phyloP scores from a whole-genome alignment of 1,140 invertebrate species.

The Ptiloglossa arizonensis region DNA sequence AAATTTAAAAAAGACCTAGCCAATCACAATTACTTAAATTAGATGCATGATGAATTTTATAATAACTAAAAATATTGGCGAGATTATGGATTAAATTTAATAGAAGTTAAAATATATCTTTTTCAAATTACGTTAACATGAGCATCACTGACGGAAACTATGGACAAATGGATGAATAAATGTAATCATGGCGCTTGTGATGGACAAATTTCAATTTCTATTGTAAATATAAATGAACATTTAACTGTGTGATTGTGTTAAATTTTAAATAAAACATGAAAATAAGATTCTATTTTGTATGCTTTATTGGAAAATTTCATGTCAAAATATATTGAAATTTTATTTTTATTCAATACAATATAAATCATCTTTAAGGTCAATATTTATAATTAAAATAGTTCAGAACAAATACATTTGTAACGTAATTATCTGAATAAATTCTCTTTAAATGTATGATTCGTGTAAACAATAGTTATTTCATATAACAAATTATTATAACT shows the following conservation, averaged over 20 bases:
- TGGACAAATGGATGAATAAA: neutral
- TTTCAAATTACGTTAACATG: neutral
- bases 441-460: too few relatives aligned
- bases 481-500: too few relatives aligned
- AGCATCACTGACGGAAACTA: conserved; percentile 4
- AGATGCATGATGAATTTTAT: too few relatives aligned
- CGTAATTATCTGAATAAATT: too few relatives aligned
- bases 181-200: neutral
- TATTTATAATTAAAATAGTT: too few relatives aligned
- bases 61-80: neutral
- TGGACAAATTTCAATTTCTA: neutral
- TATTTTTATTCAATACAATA: too few relatives aligned
- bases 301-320: too few relatives aligned
- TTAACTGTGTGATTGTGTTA: neutral
- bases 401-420: too few relatives aligned
- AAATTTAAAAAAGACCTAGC: neutral
- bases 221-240: neutral
- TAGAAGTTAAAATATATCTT: neutral
- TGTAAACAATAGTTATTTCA: too few relatives aligned
- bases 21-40: neutral
- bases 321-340: neutral
- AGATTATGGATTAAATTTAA: neutral
- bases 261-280: neutral
- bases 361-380: too few relatives aligned
- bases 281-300: too few relatives aligned